Conservation (phyloP, 2,113 vertebrate species). For the Lates calcarifer region DNA sequence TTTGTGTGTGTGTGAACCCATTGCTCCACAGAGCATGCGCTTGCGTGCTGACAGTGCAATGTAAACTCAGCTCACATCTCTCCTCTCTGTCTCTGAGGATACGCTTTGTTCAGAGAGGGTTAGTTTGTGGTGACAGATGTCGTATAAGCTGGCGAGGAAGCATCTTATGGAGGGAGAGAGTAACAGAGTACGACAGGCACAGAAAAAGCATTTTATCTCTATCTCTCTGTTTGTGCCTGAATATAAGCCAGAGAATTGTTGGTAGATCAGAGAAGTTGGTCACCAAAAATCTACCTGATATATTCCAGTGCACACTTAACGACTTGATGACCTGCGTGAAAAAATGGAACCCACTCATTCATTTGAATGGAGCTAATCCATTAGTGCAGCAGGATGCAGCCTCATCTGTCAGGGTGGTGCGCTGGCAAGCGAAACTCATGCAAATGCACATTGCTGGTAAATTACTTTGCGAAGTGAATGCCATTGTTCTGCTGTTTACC, state of each 20-base stretch:
- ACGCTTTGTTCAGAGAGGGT: slow-evolving; percentile 11
- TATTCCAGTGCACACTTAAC: not conserved
- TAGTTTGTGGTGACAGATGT: slow-evolving; percentile 53
- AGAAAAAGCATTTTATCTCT: not conserved
- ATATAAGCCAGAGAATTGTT: not conserved
- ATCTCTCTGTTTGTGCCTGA: no score
- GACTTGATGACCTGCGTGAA: no score
- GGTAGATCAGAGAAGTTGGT: not conserved
- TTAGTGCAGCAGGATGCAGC: no score
- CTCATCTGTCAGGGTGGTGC: no score
- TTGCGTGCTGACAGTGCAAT: slow-evolving; percentile 26
- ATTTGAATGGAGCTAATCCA: no score
- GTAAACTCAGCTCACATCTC: slow-evolving; percentile 7
- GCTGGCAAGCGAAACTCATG: no score
- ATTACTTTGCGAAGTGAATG: no score
- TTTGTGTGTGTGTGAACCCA: slow-evolving; percentile 3
- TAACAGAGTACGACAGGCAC: not conserved
- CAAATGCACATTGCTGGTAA: no score
- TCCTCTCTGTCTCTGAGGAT: slow-evolving; percentile 37
- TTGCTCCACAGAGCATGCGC: not conserved
- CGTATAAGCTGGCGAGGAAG: slow-evolving; percentile 9
- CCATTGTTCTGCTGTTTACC: no score
- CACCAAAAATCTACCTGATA: not conserved
- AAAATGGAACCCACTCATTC: no score
- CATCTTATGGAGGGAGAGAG: not conserved